Conservation (phyloP, 2,888 invertebrate species). For the Brenthis daphne region DNA sequence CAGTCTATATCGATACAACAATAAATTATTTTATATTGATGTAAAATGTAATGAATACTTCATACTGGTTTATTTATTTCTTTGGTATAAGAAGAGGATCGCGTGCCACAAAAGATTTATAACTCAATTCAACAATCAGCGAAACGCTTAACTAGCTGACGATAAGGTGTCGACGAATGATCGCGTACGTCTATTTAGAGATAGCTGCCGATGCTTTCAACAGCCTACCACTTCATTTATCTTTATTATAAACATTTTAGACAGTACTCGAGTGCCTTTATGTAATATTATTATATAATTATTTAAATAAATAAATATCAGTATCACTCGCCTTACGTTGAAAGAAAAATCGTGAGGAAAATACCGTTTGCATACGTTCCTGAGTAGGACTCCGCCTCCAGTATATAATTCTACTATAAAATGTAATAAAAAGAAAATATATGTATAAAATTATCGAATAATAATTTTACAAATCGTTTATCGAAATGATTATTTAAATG, state of each 20-base stretch:
- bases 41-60: background rate
- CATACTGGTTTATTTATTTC: slow-evolving; percentile 50
- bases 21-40: background rate
- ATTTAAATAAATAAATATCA: too few relatives aligned
- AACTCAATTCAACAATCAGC: slow-evolving; percentile 78
- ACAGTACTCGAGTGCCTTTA: too few relatives aligned
- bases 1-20: background rate
- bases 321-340: too few relatives aligned
- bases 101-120: slow-evolving; percentile 77
- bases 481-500: too few relatives aligned
- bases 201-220: slow-evolving; percentile 33
- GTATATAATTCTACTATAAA: too few relatives aligned
- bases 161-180: slow-evolving; percentile 76
- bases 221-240: slow-evolving; percentile 4
- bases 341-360: too few relatives aligned
- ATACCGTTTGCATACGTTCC: too few relatives aligned
- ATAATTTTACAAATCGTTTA: too few relatives aligned
- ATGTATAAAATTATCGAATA: too few relatives aligned
- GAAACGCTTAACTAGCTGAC: slow-evolving; percentile 78
- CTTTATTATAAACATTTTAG: background rate
- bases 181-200: slow-evolving; percentile 59
- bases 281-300: too few relatives aligned
- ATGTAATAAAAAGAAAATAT: too few relatives aligned
- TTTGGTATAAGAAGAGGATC: slow-evolving; percentile 60
- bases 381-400: too few relatives aligned